These are phyloP conservation scores for Artemisiospiza belli DNA, from an alignment of 2,113 vertebrate genomes.

Conservation along the genomic window DNA sequence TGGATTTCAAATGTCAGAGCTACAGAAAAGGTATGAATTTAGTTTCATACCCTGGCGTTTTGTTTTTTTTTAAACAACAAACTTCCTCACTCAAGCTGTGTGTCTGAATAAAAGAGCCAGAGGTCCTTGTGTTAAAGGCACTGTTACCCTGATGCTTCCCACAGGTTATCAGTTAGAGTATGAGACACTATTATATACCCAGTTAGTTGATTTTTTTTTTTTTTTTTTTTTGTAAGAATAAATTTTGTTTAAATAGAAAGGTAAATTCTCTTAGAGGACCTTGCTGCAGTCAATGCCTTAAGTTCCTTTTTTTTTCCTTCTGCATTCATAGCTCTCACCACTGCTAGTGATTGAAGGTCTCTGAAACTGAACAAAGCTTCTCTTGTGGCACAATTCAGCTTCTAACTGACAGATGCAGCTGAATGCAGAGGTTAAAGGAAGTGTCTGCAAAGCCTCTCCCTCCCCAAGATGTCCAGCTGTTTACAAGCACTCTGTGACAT, in stretches of 20 bases:
- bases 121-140: slow-evolving; percentile 53
- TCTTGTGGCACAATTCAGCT: not conserved
- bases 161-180: slow-evolving; percentile 42
- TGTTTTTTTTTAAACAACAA: slow-evolving; percentile 16
- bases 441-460: not conserved
- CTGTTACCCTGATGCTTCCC: slow-evolving; percentile 56
- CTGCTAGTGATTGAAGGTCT: not conserved
- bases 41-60: slow-evolving; percentile 26
- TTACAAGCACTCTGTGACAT: not conserved
- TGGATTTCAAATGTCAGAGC: slow-evolving; percentile 40
- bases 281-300: not conserved
- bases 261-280: not conserved
- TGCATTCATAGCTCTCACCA: not conserved
- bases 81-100: slow-evolving; percentile 48
- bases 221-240: not conserved
- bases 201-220: not conserved
- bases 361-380: not conserved
- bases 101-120: slow-evolving; percentile 38
- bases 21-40: slow-evolving; percentile 44
- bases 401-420: not conserved
- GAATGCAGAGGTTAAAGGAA: not conserved
- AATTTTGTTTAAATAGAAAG: not conserved
- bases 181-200: slow-evolving; percentile 14
- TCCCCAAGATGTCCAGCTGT: not conserved
- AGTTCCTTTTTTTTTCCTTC: not conserved